Conservation (phyloP, 1,140 invertebrate species). For the Myzus persicae region DNA sequence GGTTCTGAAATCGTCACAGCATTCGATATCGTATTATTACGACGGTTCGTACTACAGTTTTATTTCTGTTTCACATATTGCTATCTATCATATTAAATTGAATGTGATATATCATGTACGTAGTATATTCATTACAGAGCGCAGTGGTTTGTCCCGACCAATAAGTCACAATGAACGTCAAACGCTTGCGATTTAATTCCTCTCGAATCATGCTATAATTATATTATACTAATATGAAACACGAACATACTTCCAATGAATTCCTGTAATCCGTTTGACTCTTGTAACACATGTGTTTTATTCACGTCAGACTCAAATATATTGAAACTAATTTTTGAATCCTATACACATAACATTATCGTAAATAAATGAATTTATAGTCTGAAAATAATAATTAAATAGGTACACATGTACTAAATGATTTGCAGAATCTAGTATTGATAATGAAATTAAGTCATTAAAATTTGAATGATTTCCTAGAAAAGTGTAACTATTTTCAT, state of each 20-base stretch:
- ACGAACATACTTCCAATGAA: not conserved
- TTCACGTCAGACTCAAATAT: not conserved
- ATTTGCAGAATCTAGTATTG: not conserved
- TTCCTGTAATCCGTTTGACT: too few relatives aligned
- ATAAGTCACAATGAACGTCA: not conserved
- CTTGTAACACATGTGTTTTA: not conserved
- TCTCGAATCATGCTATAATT: not conserved
- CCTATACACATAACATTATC: not conserved
- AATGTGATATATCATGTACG: not conserved
- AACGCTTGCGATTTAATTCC: not conserved
- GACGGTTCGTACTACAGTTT: not conserved
- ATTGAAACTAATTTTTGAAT: not conserved
- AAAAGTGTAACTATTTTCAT: not conserved
- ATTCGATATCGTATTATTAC: not conserved
- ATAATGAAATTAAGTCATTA: not conserved
- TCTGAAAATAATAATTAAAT: not conserved
- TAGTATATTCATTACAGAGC: not conserved
- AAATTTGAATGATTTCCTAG: not conserved
- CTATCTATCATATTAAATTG: too few relatives aligned
- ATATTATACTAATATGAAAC: not conserved
- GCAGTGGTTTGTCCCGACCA: not conserved
- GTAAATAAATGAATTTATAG: not conserved
- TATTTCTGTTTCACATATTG: too few relatives aligned
- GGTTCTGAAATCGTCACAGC: not conserved
- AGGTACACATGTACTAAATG: not conserved